phyloP scores from a whole-genome alignment of 30 jellyfish, hydroid and myxozoan species.

The Aurelia aurita region DNA sequence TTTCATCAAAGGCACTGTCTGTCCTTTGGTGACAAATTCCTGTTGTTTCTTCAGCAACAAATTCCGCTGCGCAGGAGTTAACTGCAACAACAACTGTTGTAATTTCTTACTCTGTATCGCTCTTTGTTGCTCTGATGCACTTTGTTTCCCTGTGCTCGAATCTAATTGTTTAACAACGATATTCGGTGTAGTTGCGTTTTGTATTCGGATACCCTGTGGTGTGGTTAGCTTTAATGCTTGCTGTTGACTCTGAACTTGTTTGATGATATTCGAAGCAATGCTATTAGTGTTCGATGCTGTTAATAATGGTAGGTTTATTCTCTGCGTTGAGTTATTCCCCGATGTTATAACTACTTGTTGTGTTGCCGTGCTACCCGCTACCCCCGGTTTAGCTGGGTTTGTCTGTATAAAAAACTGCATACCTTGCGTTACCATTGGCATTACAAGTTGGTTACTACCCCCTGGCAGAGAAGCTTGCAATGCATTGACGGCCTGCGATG shows the following conservation, averaged over 20 bases:
- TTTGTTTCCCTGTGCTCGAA: constrained; percentile 6
- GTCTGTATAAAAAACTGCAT: constrained; percentile 55
- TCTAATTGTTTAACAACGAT: constrained; percentile 52
- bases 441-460: constrained; percentile 31
- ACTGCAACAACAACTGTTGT: constrained; percentile 59
- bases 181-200: constrained; percentile 47
- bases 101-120: constrained; percentile 46
- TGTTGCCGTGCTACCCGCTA: not conserved
- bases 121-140: constrained; percentile 52
- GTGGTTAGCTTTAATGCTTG: constrained; percentile 6
- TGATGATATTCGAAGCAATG: constrained; percentile 9
- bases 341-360: constrained; percentile 29
- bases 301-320: constrained; percentile 33
- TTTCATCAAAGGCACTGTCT: constrained; percentile 57
- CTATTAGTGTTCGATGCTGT: constrained; percentile 4
- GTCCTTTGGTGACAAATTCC: constrained; percentile 66
- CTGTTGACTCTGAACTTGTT: constrained; percentile 39
- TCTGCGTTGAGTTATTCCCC: constrained; percentile 34
- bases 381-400: constrained; percentile 34
- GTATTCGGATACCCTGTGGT: constrained; percentile 53
- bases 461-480: not conserved
- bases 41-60: constrained; percentile 58
- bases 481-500: constrained; percentile 1
- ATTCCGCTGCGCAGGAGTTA: constrained; percentile 73
- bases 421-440: constrained; percentile 60